These are phyloP conservation scores for Quadriops clusia DNA, from an alignment of 2,888 invertebrate genomes.

Conservation along the genomic window DNA sequence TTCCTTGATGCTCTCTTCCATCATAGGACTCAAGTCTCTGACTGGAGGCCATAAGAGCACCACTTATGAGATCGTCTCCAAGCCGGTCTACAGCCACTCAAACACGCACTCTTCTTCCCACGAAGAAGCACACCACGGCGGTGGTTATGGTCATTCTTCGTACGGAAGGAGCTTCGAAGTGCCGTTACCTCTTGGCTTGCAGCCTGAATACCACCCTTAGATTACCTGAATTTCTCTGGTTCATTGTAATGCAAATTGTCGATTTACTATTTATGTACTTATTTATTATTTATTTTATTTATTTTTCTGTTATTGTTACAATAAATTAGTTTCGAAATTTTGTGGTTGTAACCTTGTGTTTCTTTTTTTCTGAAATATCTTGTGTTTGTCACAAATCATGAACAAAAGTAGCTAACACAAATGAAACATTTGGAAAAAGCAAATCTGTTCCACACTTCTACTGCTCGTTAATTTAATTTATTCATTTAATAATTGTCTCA, in stretches of 20 bases:
- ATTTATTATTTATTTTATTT: slow-evolving; percentile 12
- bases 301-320: neutral
- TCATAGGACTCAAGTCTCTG: slow-evolving; percentile 63
- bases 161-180: slow-evolving; percentile 42
- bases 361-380: too few relatives aligned
- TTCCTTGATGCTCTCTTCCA: slow-evolving; percentile 65
- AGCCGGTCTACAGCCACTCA: slow-evolving; percentile 63
- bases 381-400: too few relatives aligned
- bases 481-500: too few relatives aligned
- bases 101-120: slow-evolving; percentile 56
- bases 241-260: too few relatives aligned
- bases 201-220: slow-evolving; percentile 51
- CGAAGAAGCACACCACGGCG: slow-evolving; percentile 47
- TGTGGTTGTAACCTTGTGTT: too few relatives aligned
- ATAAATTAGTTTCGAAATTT: neutral
- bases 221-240: too few relatives aligned
- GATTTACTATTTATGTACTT: slow-evolving; percentile 14
- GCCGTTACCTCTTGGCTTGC: slow-evolving; percentile 33
- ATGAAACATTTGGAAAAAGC: too few relatives aligned
- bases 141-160: slow-evolving; percentile 38
- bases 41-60: slow-evolving; percentile 56
- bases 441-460: too few relatives aligned
- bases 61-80: slow-evolving; percentile 75
- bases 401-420: too few relatives aligned
- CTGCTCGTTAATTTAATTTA: too few relatives aligned